Conservation (phyloP, 2,888 invertebrate genomes). For the Cordilura impudica region DNA sequence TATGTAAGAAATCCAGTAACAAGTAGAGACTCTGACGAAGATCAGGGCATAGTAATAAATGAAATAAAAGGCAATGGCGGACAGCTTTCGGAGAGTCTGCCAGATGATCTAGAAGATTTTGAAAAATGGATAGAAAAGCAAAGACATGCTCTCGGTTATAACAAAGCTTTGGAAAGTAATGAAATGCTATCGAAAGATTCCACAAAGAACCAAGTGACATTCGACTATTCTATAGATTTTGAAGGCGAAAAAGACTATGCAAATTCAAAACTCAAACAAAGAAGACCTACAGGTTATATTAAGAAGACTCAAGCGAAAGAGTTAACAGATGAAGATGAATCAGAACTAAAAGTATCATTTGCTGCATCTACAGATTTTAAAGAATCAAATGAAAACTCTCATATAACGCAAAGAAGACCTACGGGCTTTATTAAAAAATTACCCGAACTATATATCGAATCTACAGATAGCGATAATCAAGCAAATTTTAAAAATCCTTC, state of each 20-base stretch:
- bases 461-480: neutral
- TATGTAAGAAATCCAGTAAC: neutral
- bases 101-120: neutral
- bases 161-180: neutral
- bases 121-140: neutral
- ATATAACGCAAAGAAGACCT: constrained; percentile 41
- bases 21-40: neutral
- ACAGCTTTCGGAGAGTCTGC: neutral
- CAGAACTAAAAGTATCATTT: constrained; percentile 8
- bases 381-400: neutral
- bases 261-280: constrained; percentile 32
- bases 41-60: neutral
- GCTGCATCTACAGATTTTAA: constrained; percentile 13
- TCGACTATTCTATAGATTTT: neutral
- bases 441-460: neutral
- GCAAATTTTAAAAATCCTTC: neutral
- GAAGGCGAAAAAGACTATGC: neutral
- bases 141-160: neutral
- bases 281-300: constrained; percentile 30
- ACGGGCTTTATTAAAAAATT: constrained; percentile 24
- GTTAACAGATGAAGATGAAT: neutral
- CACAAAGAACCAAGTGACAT: neutral
- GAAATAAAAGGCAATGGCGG: neutral
- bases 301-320: neutral
- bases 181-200: neutral